Evolutionary conservation across 2,113 vertebrate genomes (phyloP).

Genomic region (Catharus bicknelli): DNA sequence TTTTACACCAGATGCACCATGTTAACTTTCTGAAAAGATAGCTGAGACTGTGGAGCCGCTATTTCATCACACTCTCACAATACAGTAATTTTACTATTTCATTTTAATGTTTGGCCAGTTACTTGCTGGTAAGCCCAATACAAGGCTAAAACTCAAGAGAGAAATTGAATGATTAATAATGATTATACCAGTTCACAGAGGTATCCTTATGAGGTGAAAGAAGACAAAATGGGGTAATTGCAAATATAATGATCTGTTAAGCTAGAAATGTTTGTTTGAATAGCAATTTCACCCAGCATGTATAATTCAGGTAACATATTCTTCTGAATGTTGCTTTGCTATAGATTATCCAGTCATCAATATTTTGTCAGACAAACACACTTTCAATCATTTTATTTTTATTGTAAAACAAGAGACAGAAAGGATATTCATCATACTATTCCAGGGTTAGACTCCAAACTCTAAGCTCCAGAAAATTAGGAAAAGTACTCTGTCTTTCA

Average conservation of each 20-base stretch:
- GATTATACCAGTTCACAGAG: neutral
- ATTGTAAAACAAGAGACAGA: neutral
- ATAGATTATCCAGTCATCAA: conserved; percentile 1
- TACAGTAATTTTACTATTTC: neutral
- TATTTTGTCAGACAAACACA: conserved; percentile 9
- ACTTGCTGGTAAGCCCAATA: neutral
- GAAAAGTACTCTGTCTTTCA: neutral
- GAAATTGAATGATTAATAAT: neutral
- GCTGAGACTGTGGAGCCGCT: neutral
- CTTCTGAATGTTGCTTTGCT: conserved; percentile 18
- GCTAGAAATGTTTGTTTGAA: conserved; percentile 31
- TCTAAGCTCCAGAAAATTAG: neutral
- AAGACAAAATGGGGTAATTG: conserved; percentile 27
- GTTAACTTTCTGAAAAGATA: neutral
- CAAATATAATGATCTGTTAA: conserved; percentile 16
- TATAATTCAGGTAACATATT: conserved; percentile 16
- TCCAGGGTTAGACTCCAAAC: neutral
- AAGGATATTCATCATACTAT: neutral
- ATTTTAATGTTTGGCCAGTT: neutral
- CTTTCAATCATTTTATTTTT: neutral
- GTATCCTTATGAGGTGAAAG: neutral
- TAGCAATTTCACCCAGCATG: neutral
- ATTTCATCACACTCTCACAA: neutral
- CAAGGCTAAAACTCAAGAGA: neutral
- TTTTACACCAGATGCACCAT: neutral